Base-by-base conservation (phyloP, 1,140 invertebrate species). In the Metopolophium dirhodum region DNA sequence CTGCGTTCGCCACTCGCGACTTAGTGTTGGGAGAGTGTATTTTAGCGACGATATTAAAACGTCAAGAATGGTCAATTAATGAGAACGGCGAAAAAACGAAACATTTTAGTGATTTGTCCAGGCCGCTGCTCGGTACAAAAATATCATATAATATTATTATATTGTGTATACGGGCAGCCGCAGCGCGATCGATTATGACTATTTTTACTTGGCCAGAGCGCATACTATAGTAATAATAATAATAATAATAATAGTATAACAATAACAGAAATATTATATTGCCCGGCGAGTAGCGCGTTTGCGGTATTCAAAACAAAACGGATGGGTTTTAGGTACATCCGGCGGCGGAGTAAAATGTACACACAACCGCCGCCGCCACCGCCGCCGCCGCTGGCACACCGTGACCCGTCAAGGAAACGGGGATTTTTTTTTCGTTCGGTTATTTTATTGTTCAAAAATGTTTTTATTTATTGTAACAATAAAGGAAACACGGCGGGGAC, bases 381-480 rank as follows among this genome's bases (percentile, higher is more conserved):
- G 23, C 37, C 35, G 14, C 89, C 9, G 11, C 47, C n/a, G 23
- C 37, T 41, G 4, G 20, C 49, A 18, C 9, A 7, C 23, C 54
- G 30, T 23, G 54, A 90, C 89, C 91, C 41, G 49, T 83, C 77
- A 41, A 93, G 91, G 91, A 85, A 93, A 93, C 23, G 22, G 7
- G 35, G 77, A n/a, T 35, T 54, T 91, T 83, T 90, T 90, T 61
- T 57, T 35, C 30, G n/a, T 49, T 20, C n/a, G 26, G 30, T 20
- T 37, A 6, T 90, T 37, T 57, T 57, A 23, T 89, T 89, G 22
- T 89, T 54, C 11, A 54, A 37, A 89, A 90, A 86, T 93, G 49
- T 85, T 85, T 91, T 85, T 85, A 93, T 93, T 93, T 85, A 93
- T 93, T 49, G 91, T 57, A 93, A 93, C 77, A 91, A 83, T 93